Conservation (phyloP, 2,113 vertebrate genomes). For the Catagonus wagneri region DNA sequence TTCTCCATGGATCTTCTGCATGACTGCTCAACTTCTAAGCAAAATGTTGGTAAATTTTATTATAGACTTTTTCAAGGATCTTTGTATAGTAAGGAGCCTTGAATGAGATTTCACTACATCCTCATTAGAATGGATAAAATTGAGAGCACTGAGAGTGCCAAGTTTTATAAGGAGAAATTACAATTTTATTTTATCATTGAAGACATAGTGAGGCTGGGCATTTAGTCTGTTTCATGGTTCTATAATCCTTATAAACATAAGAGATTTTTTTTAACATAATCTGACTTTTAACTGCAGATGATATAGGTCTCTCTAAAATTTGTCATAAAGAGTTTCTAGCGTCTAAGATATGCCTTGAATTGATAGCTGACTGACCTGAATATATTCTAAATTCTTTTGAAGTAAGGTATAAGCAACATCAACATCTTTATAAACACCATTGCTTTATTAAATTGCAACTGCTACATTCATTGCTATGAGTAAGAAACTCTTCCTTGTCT, state of each 20-base stretch:
- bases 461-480: neutral
- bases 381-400: neutral
- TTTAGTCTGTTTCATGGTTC: neutral
- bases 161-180: neutral
- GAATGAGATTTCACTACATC: neutral
- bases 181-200: neutral
- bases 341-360: neutral
- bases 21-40: neutral
- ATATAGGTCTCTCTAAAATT: neutral
- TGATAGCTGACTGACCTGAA: neutral
- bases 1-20: neutral
- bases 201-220: neutral
- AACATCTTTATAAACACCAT: neutral
- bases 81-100: neutral
- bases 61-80: neutral
- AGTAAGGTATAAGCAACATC: neutral
- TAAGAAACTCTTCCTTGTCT: neutral
- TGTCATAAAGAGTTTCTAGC: neutral
- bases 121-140: neutral
- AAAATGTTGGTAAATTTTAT: neutral
- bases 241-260: neutral
- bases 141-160: neutral
- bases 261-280: neutral
- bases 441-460: neutral
- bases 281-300: neutral